Conservation (phyloP, 2,888 invertebrate genomes). For the Zygothrica quintamaculata region DNA sequence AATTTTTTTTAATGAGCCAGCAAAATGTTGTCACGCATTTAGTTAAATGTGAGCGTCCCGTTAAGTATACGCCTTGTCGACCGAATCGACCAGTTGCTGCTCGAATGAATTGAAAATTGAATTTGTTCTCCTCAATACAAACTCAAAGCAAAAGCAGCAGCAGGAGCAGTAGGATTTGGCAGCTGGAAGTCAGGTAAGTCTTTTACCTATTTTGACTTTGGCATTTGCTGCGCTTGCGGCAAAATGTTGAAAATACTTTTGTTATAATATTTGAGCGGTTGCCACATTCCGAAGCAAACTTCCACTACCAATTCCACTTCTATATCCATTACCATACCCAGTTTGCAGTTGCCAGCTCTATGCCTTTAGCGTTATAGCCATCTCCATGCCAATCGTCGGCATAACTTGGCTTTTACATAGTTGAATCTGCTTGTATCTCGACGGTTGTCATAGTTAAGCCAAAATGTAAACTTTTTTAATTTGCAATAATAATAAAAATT, state of each 20-base stretch:
- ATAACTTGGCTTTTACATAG: constrained; percentile 73
- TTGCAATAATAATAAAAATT: constrained; percentile 79
- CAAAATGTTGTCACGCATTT: constrained; percentile 31
- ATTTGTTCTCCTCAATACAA: constrained; percentile 48
- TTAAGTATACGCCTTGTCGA: constrained; percentile 4
- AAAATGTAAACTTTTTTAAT: constrained; percentile 75
- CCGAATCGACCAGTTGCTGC: constrained; percentile 5
- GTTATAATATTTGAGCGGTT: constrained; percentile 49
- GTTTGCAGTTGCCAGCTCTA: not conserved
- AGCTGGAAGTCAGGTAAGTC: constrained; percentile 33
- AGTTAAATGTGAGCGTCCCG: constrained; percentile 4
- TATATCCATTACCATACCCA: not conserved
- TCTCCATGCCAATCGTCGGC: constrained; percentile 20
- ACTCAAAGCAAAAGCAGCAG: constrained; percentile 17
- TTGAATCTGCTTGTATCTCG: constrained; percentile 33
- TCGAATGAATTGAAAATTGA: constrained; percentile 43
- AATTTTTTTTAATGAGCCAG: constrained; percentile 65
- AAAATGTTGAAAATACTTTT: constrained; percentile 65
- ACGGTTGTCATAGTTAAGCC: constrained; percentile 72
- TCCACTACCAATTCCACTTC: not conserved
- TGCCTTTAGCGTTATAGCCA: not conserved
- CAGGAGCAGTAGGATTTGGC: constrained; percentile 3
- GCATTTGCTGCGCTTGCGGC: constrained; percentile 58
- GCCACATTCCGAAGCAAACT: constrained; percentile 34
- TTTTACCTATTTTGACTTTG: constrained; percentile 38